These are phyloP conservation scores for Leucoraja erinaceus DNA, from an alignment of 2,113 vertebrate genomes.

Conservation along the genomic window DNA sequence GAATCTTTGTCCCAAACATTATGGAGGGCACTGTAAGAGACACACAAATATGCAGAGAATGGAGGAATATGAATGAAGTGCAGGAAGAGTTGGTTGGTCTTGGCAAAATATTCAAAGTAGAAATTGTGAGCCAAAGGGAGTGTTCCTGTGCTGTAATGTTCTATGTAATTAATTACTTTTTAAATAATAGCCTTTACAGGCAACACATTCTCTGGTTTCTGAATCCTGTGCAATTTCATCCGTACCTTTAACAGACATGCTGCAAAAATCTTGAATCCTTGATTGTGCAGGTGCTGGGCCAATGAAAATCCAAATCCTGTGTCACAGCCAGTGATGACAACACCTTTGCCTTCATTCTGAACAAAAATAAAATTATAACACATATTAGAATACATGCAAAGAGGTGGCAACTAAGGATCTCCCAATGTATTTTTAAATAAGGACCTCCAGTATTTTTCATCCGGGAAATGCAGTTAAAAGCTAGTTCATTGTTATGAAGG, in stretches of 20 bases:
- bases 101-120: too few species aligned
- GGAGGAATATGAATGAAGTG: too few species aligned
- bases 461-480: too few species aligned
- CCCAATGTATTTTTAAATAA: background rate
- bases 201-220: background rate
- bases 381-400: background rate
- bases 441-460: too few species aligned
- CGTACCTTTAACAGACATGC: slow-evolving; percentile 69
- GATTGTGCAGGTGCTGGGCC: slow-evolving; percentile 60
- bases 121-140: too few species aligned
- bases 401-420: background rate
- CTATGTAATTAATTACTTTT: background rate
- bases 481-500: background rate
- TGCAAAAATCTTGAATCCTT: slow-evolving; percentile 65
- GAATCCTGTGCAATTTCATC: background rate
- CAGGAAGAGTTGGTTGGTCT: too few species aligned
- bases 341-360: slow-evolving; percentile 58
- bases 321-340: slow-evolving; percentile 67
- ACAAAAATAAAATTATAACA: background rate
- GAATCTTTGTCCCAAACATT: too few species aligned
- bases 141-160: too few species aligned
- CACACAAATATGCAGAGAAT: too few species aligned
- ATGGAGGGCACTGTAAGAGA: too few species aligned
- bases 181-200: background rate
- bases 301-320: slow-evolving; percentile 66